phyloP scores from a whole-genome alignment of 2,797 vertebrate genomes.

The Acipenser ruthenus region DNA sequence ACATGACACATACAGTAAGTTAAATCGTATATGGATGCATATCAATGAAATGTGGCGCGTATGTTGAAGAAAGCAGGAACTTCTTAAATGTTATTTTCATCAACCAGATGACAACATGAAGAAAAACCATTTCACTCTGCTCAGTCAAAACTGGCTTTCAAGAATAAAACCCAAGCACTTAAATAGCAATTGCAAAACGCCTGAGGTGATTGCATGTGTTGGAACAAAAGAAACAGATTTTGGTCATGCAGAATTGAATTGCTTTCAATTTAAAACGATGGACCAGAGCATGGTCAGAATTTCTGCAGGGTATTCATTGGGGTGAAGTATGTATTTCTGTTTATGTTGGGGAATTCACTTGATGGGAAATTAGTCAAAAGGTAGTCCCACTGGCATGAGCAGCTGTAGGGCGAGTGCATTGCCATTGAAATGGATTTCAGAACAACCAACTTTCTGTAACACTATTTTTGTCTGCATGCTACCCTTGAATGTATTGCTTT shows the following conservation, averaged over 20 bases:
- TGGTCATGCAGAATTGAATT: conserved; percentile 51
- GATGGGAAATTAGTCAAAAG: conserved; percentile 28
- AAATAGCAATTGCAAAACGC: conserved; percentile 27
- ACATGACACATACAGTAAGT: neutral
- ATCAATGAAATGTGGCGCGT: neutral
- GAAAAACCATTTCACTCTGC: conserved; percentile 26
- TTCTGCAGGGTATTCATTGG: conserved; percentile 30
- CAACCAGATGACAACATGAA: conserved; percentile 4
- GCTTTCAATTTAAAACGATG: conserved; percentile 46
- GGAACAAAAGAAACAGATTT: conserved; percentile 51
- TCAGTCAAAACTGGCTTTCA: conserved; percentile 43
- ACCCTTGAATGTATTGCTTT: neutral
- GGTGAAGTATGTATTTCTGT: conserved; percentile 33
- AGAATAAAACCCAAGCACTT: conserved; percentile 41
- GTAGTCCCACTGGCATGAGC: conserved; percentile 19
- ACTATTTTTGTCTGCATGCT: neutral
- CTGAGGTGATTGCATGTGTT: conserved; percentile 46
- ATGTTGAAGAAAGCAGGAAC: neutral
- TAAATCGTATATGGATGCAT: neutral
- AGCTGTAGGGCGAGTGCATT: conserved; percentile 28
- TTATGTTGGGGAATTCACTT: conserved; percentile 27
- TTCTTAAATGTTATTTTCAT: conserved; percentile 15
- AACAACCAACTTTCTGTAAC: neutral
- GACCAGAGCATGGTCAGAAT: conserved; percentile 37
- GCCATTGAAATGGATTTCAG: neutral